Percentiles rank a stretch among this genome's conserved stretches.
Conservation (phyloP, 2,113 vertebrate genomes). For the Cyprinus carpio region DNA sequence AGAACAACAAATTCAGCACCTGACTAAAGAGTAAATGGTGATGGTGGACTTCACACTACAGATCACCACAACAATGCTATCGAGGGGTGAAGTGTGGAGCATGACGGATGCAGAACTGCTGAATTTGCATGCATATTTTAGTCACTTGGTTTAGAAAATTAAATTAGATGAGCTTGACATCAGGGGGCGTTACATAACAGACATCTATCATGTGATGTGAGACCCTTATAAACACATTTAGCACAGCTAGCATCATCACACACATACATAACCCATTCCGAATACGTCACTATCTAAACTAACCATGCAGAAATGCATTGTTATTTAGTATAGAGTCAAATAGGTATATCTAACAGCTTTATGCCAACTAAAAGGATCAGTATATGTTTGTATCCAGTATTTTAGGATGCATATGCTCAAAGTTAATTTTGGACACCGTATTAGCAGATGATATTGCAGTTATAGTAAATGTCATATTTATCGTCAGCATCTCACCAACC, state of each 20-base stretch:
- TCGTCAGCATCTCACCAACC: conserved; percentile 38
- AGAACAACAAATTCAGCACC: conserved; percentile 36
- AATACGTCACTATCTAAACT: not conserved
- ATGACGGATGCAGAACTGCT: not conserved
- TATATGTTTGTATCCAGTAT: not conserved
- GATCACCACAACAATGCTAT: not conserved
- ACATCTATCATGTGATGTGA: not conserved
- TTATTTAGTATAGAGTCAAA: not conserved
- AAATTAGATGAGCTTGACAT: not conserved
- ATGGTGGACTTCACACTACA: not conserved
- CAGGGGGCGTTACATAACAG: not conserved
- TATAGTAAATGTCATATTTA: not conserved
- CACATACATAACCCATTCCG: not conserved
- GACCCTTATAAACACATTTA: conserved; percentile 4
- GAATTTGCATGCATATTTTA: not conserved
- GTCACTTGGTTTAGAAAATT: not conserved
- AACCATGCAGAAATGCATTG: conserved; percentile 6
- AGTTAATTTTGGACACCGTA: not conserved
- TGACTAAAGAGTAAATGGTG: conserved; percentile 29
- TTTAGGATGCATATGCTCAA: not conserved
- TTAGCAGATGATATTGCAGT: not conserved
- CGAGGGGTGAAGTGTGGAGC: not conserved
- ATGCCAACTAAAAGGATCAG: not conserved
- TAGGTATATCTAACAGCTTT: not conserved
- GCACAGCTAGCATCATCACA: conserved; percentile 6